Evolutionary conservation across 2,113 vertebrate species (phyloP), one percentile per base, ranked within the genome.

Genomic region (Callionymus lyra): DNA sequence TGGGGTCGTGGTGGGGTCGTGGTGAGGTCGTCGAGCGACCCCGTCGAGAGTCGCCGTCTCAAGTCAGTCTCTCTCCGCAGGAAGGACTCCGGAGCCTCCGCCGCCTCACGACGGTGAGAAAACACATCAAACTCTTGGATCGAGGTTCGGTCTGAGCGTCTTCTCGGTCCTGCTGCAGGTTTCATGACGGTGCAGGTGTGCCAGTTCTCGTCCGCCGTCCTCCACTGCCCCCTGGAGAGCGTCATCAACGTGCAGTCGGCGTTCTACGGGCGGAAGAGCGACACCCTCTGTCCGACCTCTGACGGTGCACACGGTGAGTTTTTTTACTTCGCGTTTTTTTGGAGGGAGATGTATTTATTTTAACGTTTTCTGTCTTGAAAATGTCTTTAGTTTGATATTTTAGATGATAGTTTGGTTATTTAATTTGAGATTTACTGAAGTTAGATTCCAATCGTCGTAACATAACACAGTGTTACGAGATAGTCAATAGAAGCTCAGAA

Each of bases 101-200:
- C 85, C 82, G 6, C 86, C 85, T 18, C 84, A 87, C 4, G 83
- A 86, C 6, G 86, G 84, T 86, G 83, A 31, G n/a, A n/a, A n/a
- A n/a, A n/a, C n/a, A n/a, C n/a, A n/a, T n/a, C n/a, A n/a, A n/a
- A n/a, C n/a, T n/a, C n/a, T n/a, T n/a, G n/a, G n/a, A n/a, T n/a
- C n/a, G n/a, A n/a, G n/a, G n/a, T n/a, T n/a, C n/a, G n/a, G n/a
- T n/a, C n/a, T n/a, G n/a, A 27, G 21, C 4, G 12, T 19, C 4
- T 12, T 41, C 39, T 10, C 15, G 8, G 17, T 43, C 14, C 16
- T 13, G 19, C 32, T 60, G 9, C 53, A 87, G 86, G 83, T 12
- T 86, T 73, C 50, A 21, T 71, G 59, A 86, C 77, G 1, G 70
- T 52, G 1, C 9, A 80, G 21, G 63, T 77, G 31, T 87, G 86